A percentile compares a stretch with the other conserved stretches of the same genome.
Evolutionary conservation across 2,888 invertebrate species (phyloP).

Genomic region (Diarsia rubi): DNA sequence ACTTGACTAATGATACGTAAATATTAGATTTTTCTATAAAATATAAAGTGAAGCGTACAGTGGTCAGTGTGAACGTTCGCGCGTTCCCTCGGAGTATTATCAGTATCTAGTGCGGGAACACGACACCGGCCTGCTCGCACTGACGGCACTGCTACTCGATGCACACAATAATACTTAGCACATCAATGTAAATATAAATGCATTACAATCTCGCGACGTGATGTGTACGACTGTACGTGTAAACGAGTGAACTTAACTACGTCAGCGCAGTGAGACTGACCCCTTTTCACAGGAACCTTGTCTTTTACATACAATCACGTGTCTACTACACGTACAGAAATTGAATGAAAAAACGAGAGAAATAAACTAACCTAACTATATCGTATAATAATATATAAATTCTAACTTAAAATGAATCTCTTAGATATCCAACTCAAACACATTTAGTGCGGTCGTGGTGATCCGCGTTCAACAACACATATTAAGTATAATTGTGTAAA

Average conservation of each 20-base stretch:
- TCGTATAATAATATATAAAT: constrained; percentile 55
- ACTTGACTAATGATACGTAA: constrained; percentile 16
- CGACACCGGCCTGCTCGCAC: background rate
- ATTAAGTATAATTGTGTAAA: constrained; percentile 69
- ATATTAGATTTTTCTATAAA: constrained; percentile 10
- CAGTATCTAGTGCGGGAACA: background rate
- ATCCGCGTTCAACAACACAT: constrained; percentile 70
- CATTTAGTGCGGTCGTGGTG: constrained; percentile 78
- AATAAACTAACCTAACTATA: constrained; percentile 48
- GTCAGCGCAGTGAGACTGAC: no score
- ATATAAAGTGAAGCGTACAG: constrained; percentile 17
- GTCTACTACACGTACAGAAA: constrained; percentile 23
- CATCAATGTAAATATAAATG: constrained; percentile 80
- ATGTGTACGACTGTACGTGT: constrained; percentile 71
- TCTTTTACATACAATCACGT: constrained; percentile 44
- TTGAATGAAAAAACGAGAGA: constrained; percentile 67
- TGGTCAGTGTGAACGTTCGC: constrained; percentile 20
- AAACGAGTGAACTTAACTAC: constrained; percentile 57
- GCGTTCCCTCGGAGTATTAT: background rate
- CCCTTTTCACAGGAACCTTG: constrained; percentile 57
- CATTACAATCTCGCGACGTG: constrained; percentile 81
- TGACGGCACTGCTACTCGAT: constrained; percentile 22
- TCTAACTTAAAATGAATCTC: constrained; percentile 75
- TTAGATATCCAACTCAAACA: constrained; percentile 75
- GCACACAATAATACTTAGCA: constrained; percentile 46